Conservation (phyloP, 1,140 invertebrate species). For the Druon quercuslanigerum region DNA sequence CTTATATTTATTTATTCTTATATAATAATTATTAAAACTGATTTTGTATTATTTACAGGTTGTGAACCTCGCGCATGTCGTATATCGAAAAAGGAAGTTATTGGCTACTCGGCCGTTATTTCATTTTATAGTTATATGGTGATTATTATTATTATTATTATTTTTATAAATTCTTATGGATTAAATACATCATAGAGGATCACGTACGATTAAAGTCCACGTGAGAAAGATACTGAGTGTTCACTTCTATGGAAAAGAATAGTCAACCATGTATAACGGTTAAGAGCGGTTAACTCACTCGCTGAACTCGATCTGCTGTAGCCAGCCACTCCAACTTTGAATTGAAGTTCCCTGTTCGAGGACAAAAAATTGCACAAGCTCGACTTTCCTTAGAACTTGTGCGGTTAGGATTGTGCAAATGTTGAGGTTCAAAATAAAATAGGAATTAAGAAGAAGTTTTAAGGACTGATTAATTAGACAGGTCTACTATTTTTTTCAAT, state of each 20-base stretch:
- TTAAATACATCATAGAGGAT: neutral
- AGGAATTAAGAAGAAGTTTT: neutral
- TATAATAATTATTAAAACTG: no score
- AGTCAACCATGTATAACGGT: slow-evolving; percentile 23
- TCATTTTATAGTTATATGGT: neutral
- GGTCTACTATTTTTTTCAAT: no score
- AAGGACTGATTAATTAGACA: no score
- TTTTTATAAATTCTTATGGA: neutral
- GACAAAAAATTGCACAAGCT: slow-evolving; percentile 10
- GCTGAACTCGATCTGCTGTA: slow-evolving; percentile 19
- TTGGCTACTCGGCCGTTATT: neutral
- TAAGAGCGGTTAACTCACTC: slow-evolving; percentile 25
- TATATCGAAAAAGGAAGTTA: slow-evolving; percentile 29
- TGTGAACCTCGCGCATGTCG: neutral
- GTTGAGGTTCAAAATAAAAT: slow-evolving; percentile 18
- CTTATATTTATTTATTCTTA: no score
- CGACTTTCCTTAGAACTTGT: slow-evolving; percentile 12
- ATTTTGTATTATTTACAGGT: no score
- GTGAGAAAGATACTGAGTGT: neutral
- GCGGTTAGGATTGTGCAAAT: neutral
- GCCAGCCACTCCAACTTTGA: slow-evolving; percentile 13
- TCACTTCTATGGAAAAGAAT: slow-evolving; percentile 12
- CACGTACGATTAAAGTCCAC: neutral
- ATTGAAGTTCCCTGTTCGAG: slow-evolving; percentile 13
- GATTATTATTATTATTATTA: neutral